Base-by-base conservation (phyloP, 92 coral and sea anemone genomes). In the Bergia puertoricense region DNA sequence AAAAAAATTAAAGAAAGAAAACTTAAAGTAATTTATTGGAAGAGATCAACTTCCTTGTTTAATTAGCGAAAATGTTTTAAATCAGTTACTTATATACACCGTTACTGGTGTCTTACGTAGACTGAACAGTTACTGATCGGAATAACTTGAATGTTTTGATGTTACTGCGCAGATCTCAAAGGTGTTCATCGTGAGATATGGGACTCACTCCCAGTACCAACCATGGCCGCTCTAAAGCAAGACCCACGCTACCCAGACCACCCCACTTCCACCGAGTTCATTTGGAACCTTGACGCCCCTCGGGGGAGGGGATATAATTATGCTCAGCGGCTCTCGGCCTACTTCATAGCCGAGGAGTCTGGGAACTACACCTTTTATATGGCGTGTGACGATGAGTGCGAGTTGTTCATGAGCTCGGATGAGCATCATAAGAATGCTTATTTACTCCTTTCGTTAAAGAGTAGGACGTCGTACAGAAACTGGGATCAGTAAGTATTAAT, bases 341-440 rank as follows among this genome's bases (percentile, higher is more conserved):
- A 89, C 85, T 86, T 92, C 76, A 80, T 92, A 20, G 90, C 94
- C 59, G 92, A 88, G 43, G 90, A 89, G 86, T 89, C 94, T 44
- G 94, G 94, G 42, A 86, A 89, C 75, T 88, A 92, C 90, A 88
- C 86, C 13, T 86, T 92, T 45, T 89, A 86, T 43, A 86, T 92
- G 86, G 90, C 94, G 6, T 92, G 94, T 88, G 94, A 89, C 38
- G 94, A 92, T 36, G 69, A 89, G 74, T 92, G 94, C 42, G 89
- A 92, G 82, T 75, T 92, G 51, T 67, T 66, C 78, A 65, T 89
- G 48, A 92, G 94, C 86, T 74, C 86, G 43, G 85, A 92, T 86
- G 66, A 85, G 4, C 76, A 48, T 23, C 86, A 84, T 73, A 6
- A 37, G 67, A 87, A 86, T 45, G 90, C 86, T 6, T 76, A 73